These are phyloP conservation scores for Heteromyza rotundicornis DNA, from an alignment of 2,888 invertebrate species.

Conservation along the genomic window DNA sequence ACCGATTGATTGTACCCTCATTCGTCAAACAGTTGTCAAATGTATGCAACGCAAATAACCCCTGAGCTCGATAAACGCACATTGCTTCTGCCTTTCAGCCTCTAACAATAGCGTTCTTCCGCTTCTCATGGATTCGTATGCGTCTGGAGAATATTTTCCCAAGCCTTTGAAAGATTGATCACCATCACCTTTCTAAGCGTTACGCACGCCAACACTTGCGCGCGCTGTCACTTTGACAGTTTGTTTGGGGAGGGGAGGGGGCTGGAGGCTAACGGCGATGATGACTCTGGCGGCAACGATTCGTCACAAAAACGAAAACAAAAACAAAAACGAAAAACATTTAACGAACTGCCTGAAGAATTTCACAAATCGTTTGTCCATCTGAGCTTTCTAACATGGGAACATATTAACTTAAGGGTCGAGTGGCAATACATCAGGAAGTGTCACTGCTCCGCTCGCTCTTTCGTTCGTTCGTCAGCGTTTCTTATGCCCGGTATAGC, in stretches of 20 bases:
- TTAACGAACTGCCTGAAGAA: constrained; percentile 1
- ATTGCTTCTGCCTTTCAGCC: too few relatives aligned
- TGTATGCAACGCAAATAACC: too few relatives aligned
- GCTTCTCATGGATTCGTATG: background rate
- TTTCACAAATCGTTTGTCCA: constrained; percentile 4
- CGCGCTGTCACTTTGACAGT: too few relatives aligned
- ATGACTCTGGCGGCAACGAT: background rate
- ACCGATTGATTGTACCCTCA: background rate
- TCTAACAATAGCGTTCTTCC: background rate
- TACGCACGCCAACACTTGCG: constrained; percentile 17
- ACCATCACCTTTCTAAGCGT: constrained; percentile 5
- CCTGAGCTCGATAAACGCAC: constrained; percentile 1
- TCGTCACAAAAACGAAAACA: background rate
- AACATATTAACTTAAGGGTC: background rate
- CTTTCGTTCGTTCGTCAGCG: constrained; percentile 5
- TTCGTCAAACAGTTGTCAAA: constrained; percentile 2
- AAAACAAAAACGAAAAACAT: too few relatives aligned
- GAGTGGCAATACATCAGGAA: background rate
- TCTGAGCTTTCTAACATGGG: background rate
- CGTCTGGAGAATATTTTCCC: background rate
- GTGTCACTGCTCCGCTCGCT: background rate
- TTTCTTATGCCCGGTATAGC: background rate
- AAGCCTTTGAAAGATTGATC: constrained; percentile 14
- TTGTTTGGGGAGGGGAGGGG: background rate
- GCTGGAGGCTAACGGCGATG: background rate